Evolutionary conservation across 1,140 invertebrate species (phyloP), one percentile per base, ranked within the genome.

Genomic region (Rhizoglyphus robini): DNA sequence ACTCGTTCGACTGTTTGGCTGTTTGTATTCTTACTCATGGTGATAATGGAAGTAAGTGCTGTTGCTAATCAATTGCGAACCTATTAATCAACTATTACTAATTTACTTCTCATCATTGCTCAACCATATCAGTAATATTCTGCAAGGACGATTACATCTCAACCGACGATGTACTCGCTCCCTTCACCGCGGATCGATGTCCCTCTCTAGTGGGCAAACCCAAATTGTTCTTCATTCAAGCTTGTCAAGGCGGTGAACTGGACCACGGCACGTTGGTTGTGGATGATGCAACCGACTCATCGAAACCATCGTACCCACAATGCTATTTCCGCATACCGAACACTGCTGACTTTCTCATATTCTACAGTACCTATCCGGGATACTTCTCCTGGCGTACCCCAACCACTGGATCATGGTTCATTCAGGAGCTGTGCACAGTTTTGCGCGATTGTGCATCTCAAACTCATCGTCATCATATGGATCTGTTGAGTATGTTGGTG

Each of bases 341-440:
- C 64, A 87, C 93, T 76, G 92, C 93, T 25, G 93, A 97, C 75
- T 93, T 96, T 76, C 78, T 97, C 13, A 88, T 96, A 72, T 87
- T 86, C 18, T 96, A 92, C 75, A 94, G 90, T 8, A 95, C 92
- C 27, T 86, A 96, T 64, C 87, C 90, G 74, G 91, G 89, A 67
- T 90, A 82, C 76, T 97, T 86, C 76, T 95, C 92, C 0, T 98
- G 94, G 94, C 82, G 93, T 65, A 96, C 96, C 73, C 92, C 89
- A 13, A 86, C 85, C 11, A 77, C 77, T 36, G 89, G 90, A 18
- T 69, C 68, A 0, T 98, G 93, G 93, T 97, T 96, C 72, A 87
- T 97, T 76, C 93, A 97, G 79, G 86, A 90, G 1, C 77, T 98
- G 0, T 88, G 86, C 71, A 76, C 83, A 15, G 87, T 92, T 71